A percentile compares a stretch with the other conserved stretches of the same genome.
Evolutionary conservation across 2,113 vertebrate genomes (phyloP).

Genomic region (Cyprinus carpio): DNA sequence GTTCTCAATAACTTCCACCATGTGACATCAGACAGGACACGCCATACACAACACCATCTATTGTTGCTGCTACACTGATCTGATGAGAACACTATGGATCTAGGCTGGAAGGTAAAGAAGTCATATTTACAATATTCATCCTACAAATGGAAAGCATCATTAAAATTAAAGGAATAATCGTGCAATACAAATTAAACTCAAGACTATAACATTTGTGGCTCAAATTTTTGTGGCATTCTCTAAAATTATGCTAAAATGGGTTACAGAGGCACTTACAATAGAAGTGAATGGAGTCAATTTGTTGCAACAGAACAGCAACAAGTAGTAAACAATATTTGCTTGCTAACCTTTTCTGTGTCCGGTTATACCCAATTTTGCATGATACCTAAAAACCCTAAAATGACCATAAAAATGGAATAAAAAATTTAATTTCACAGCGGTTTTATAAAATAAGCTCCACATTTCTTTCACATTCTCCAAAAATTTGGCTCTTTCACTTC

Average conservation of each 20-base stretch:
- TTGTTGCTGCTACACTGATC: background rate
- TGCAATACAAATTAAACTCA: too few relatives aligned
- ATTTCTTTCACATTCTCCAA: background rate
- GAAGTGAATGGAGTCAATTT: too few relatives aligned
- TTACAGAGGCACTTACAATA: too few relatives aligned
- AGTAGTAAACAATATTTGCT: background rate
- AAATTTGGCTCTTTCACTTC: background rate
- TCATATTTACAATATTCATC: background rate
- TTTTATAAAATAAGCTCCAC: background rate
- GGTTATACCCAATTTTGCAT: background rate
- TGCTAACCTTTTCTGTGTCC: background rate
- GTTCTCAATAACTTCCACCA: background rate
- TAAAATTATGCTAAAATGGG: too few relatives aligned
- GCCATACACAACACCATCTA: too few relatives aligned
- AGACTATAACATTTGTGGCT: too few relatives aligned
- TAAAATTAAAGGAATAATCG: background rate
- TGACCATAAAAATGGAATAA: background rate
- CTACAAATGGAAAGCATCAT: background rate
- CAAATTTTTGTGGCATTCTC: too few relatives aligned
- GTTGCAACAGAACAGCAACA: background rate
- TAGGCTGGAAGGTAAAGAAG: background rate
- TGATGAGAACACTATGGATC: background rate
- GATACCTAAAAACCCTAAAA: background rate
- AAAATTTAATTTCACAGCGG: background rate
- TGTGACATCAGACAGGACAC: background rate